Percentiles rank a stretch among this genome's conserved stretches.
Evolutionary conservation across 2,888 invertebrate genomes (phyloP).

Genomic region (Archips crataeganus): DNA sequence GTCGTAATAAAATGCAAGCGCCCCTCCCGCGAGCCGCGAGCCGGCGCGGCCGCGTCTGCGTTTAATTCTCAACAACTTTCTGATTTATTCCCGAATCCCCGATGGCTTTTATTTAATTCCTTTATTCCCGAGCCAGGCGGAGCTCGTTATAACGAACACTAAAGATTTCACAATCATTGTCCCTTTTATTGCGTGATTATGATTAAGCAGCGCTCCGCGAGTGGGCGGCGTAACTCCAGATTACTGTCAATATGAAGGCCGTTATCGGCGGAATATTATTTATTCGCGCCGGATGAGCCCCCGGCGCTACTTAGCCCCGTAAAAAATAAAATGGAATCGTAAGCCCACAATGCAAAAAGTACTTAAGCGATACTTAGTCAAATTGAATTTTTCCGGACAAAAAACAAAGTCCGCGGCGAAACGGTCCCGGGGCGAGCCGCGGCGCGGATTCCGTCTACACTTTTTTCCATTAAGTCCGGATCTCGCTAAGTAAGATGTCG

Average conservation of each 20-base stretch:
- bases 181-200: constrained; percentile 33
- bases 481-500: constrained; percentile 5
- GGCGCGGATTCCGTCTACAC: background rate
- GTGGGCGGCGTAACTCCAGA: constrained; percentile 44
- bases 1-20: background rate
- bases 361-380: constrained; percentile 60
- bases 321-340: constrained; percentile 59
- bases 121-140: constrained; percentile 25
- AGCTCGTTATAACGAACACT: background rate
- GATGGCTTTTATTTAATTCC: constrained; percentile 22
- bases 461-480: constrained; percentile 20
- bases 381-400: constrained; percentile 57
- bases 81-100: constrained; percentile 23
- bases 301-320: constrained; percentile 53
- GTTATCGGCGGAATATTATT: constrained; percentile 53
- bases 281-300: constrained; percentile 47
- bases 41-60: background rate
- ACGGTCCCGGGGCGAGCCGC: background rate
- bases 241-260: constrained; percentile 52
- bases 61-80: constrained; percentile 10
- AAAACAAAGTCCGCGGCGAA: constrained; percentile 48
- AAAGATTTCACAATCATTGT: constrained; percentile 32
- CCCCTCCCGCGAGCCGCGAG: background rate
- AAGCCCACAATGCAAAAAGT: constrained; percentile 62
- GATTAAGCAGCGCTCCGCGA: constrained; percentile 27